These are phyloP conservation scores for Cebidichthys violaceus DNA, from an alignment of 2,113 vertebrate genomes.

Conservation along the genomic window DNA sequence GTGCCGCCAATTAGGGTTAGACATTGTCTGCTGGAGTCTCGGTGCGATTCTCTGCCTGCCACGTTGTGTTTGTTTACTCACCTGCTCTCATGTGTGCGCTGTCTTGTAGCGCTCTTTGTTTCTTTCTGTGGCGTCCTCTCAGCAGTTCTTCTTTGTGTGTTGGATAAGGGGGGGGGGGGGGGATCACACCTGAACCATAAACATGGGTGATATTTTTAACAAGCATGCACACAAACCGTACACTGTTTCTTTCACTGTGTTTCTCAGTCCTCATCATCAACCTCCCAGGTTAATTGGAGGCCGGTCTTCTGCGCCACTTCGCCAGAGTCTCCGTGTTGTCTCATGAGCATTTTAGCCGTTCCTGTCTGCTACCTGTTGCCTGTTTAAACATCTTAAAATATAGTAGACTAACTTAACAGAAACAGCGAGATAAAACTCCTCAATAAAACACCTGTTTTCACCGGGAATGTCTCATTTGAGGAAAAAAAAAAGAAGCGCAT, in stretches of 20 bases:
- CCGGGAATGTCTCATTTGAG: neutral
- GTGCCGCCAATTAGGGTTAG: neutral
- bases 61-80: slow-evolving; percentile 7
- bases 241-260: too few species aligned
- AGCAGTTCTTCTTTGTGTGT: neutral
- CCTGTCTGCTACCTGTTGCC: neutral
- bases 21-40: neutral
- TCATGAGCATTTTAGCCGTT: slow-evolving; percentile 7
- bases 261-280: neutral
- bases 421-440: neutral
- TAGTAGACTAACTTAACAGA: neutral
- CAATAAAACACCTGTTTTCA: neutral
- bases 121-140: neutral
- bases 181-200: neutral
- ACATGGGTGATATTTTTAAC: neutral
- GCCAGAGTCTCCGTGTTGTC: slow-evolving; percentile 9
- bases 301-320: slow-evolving; percentile 1
- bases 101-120: neutral
- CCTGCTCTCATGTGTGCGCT: neutral
- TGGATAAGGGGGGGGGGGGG: neutral
- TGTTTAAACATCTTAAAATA: neutral
- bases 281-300: neutral
- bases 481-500: neutral
- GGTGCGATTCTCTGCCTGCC: neutral
- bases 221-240: neutral